Evolutionary conservation across 2,797 vertebrate genomes (phyloP).

Genomic region (Valencia hispanica): DNA sequence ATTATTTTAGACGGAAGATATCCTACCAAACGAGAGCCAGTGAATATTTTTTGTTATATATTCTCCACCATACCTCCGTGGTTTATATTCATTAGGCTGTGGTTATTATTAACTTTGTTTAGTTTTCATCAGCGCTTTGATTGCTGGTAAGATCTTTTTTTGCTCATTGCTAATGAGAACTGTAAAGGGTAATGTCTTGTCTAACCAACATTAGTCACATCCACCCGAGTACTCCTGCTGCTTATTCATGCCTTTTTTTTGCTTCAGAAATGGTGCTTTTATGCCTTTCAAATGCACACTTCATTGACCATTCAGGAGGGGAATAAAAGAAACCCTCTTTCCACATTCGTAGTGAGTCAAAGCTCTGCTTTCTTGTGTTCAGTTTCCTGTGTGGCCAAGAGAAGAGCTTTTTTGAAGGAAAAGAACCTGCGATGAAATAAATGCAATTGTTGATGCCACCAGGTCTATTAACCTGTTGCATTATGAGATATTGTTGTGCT

Average conservation of each 20-base stretch:
- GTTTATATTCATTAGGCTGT: background rate
- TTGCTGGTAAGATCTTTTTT: background rate
- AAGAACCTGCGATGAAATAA: conserved; percentile 14
- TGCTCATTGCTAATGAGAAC: background rate
- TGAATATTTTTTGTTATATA: no score
- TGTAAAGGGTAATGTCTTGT: background rate
- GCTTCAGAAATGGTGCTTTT: conserved; percentile 25
- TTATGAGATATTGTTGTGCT: conserved; percentile 34
- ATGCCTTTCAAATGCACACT: conserved; percentile 25
- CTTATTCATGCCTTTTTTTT: conserved; percentile 15
- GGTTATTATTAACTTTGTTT: background rate
- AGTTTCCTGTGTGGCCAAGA: conserved; percentile 30
- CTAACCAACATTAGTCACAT: background rate
- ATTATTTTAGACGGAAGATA: background rate
- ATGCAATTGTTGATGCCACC: conserved; percentile 38
- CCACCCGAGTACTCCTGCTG: background rate
- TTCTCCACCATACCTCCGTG: background rate
- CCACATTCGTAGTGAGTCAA: conserved; percentile 20
- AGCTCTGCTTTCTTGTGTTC: conserved; percentile 14
- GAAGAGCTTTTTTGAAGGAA: conserved; percentile 23
- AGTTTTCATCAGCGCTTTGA: background rate
- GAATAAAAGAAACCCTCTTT: background rate
- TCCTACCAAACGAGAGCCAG: background rate
- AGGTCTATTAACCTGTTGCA: conserved; percentile 34
- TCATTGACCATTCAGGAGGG: conserved; percentile 21